Evolutionary conservation across 2,113 vertebrate species (phyloP), one percentile per base, ranked within the genome.

Genomic region (Phalacrocorax pelagicus): DNA sequence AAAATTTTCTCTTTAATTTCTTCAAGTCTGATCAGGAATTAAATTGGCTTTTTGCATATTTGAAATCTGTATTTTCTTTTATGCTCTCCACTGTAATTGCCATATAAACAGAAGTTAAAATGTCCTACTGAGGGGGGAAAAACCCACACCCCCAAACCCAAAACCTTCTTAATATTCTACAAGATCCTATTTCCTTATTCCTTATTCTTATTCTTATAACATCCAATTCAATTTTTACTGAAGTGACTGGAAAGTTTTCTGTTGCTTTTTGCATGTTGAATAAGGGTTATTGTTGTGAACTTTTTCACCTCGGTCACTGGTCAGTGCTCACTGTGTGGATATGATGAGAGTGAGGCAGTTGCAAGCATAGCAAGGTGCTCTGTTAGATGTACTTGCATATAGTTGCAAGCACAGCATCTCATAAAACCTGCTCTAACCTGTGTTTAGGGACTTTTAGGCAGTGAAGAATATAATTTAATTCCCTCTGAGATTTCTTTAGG

Each of bases 381-480:
- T 93, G 96, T 87, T 57, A 85, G 65, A 87, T 47, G 77, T 51
- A 70, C 67, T 94, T 95, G 73, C 86, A 71, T 38, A 77, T 46
- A 88, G 24, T 40, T 96, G 95, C 92, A 96, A 95, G 57, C 80
- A 57, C 92, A 95, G 84, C 85, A 84, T 77, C 58, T 96, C 59
- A 29, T 94, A 94, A 96, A 97, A 90, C 27, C 54, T 62, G 15
- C 54, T 94, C n/a, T 88, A 97, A 93, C 81, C 59, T 84, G 36
- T 90, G 84, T 90, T 93, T 95, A 82, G 91, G 81, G 95, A 97
- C 78, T 96, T 95, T 87, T 92, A 95, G 91, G 90, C 83, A 95
- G 77, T 83, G 90, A 95, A 96, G 92, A 96, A 95, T 93, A 91
- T 96, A 96, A 96, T 97, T 97, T 96, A 97, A 97, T 97, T 96